Evolutionary conservation across 2,888 invertebrate genomes (phyloP).

Genomic region (Horisme vitalbata): DNA sequence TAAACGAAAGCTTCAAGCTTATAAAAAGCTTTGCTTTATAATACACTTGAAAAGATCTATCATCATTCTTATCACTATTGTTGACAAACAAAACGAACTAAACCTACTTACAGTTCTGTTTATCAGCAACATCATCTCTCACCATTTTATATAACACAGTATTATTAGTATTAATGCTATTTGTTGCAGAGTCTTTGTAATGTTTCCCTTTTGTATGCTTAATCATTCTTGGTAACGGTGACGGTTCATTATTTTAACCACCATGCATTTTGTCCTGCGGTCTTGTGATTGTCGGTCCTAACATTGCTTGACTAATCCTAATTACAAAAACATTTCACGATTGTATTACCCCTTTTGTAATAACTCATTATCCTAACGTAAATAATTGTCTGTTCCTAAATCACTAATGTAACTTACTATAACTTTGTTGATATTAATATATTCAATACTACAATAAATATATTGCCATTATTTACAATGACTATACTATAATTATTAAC

Average conservation of each 20-base stretch:
- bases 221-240: conserved; percentile 82
- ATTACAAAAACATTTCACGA: conserved; percentile 19
- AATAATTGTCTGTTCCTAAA: neutral
- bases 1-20: conserved; percentile 47
- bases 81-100: conserved; percentile 40
- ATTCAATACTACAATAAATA: no score
- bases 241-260: conserved; percentile 70
- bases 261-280: conserved; percentile 53
- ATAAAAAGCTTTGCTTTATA: conserved; percentile 53
- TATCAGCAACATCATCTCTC: conserved; percentile 18
- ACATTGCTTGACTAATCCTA: conserved; percentile 40
- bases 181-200: conserved; percentile 54
- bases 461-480: no score
- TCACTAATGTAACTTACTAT: conserved; percentile 1
- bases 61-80: conserved; percentile 35
- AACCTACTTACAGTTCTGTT: conserved; percentile 13
- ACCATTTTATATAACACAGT: conserved; percentile 23
- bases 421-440: conserved; percentile 5
- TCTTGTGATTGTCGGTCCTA: conserved; percentile 55
- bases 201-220: conserved; percentile 73
- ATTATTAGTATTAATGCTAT: conserved; percentile 24
- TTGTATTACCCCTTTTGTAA: conserved; percentile 2
- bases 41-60: conserved; percentile 39
- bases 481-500: no score
- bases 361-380: neutral